A percentile compares a stretch with the other conserved stretches of the same genome.
phyloP scores from a whole-genome alignment of 2,888 invertebrate genomes.

The Tetanocera ferruginea region DNA sequence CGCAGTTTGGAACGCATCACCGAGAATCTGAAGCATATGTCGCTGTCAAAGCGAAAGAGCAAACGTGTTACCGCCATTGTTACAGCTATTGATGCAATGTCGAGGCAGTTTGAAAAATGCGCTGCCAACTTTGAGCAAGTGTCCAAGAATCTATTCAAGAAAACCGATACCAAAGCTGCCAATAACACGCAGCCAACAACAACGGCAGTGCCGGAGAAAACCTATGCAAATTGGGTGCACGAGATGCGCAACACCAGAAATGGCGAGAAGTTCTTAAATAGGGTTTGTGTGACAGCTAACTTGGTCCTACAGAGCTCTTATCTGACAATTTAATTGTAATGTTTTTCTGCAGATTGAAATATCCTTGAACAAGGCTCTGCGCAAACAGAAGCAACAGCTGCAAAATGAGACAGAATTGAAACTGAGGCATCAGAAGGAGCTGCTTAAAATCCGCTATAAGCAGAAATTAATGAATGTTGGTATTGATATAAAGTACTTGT shows the following conservation, averaged over 20 bases:
- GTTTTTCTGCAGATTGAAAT: constrained; percentile 55
- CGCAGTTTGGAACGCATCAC: constrained; percentile 57
- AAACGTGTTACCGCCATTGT: constrained; percentile 53
- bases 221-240: constrained; percentile 65
- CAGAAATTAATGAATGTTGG: constrained; percentile 62
- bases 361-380: constrained; percentile 61
- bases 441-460: constrained; percentile 60
- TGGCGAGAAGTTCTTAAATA: constrained; percentile 64
- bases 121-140: constrained; percentile 55
- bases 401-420: constrained; percentile 58
- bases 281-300: constrained; percentile 50
- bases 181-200: constrained; percentile 19
- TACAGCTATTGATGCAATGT: constrained; percentile 54
- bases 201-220: constrained; percentile 47
- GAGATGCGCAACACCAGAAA: constrained; percentile 64
- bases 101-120: constrained; percentile 58
- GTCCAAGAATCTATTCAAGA: constrained; percentile 35
- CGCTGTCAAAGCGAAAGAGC: constrained; percentile 53
- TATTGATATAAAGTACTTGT: background rate
- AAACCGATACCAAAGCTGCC: background rate
- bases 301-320: background rate
- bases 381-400: constrained; percentile 60
- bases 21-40: constrained; percentile 53
- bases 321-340: background rate
- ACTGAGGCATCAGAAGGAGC: constrained; percentile 60